These are phyloP conservation scores for Chaenodraco wilsoni DNA, from an alignment of 2,797 vertebrate species.

Conservation along the genomic window DNA sequence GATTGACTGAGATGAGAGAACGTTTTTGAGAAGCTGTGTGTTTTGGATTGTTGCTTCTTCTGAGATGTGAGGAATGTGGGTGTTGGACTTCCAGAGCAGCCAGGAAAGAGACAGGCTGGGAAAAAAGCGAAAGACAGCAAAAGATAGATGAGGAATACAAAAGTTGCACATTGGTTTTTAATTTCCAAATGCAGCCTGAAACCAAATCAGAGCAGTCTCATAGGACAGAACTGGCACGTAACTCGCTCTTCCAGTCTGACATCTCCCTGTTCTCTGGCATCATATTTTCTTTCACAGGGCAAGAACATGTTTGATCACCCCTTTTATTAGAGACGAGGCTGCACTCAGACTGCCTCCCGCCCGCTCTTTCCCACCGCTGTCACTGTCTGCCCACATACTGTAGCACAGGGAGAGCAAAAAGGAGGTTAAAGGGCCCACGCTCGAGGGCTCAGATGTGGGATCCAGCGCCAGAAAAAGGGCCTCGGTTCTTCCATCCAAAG, in stretches of 20 bases:
- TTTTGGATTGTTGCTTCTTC: slow-evolving; percentile 46
- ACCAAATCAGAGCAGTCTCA: slow-evolving; percentile 61
- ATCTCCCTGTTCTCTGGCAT: slow-evolving; percentile 56
- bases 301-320: slow-evolving; percentile 75
- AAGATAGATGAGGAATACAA: slow-evolving; percentile 58
- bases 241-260: slow-evolving; percentile 36
- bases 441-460: slow-evolving; percentile 60
- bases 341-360: slow-evolving; percentile 56
- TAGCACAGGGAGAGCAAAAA: not conserved
- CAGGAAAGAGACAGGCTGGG: slow-evolving; percentile 39
- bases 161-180: slow-evolving; percentile 81
- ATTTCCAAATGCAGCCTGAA: slow-evolving; percentile 71
- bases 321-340: slow-evolving; percentile 70
- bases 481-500: slow-evolving; percentile 55
- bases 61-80: slow-evolving; percentile 49
- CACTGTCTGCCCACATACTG: slow-evolving; percentile 39
- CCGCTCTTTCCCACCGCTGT: slow-evolving; percentile 51
- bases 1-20: slow-evolving; percentile 41
- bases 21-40: slow-evolving; percentile 33
- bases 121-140: slow-evolving; percentile 10
- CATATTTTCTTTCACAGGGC: slow-evolving; percentile 78
- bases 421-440: slow-evolving; percentile 13
- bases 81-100: slow-evolving; percentile 59
- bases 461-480: slow-evolving; percentile 45
- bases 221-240: slow-evolving; percentile 61